A percentile compares a stretch with the other conserved stretches of the same genome.
phyloP scores from a whole-genome alignment of 2,113 vertebrate genomes.

The Platichthys flesus region DNA sequence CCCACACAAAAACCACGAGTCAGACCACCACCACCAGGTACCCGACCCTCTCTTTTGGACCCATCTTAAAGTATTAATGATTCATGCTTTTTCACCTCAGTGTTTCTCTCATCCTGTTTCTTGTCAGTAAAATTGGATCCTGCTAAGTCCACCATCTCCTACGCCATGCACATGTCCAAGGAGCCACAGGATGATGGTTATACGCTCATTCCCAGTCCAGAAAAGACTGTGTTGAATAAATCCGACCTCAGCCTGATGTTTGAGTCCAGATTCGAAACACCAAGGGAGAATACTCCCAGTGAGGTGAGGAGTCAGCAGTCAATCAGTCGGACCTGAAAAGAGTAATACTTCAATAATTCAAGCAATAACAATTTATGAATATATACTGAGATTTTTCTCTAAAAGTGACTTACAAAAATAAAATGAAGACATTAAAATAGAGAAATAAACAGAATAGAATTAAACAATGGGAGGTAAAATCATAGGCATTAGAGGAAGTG shows the following conservation, averaged over 20 bases:
- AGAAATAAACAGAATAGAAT: neutral
- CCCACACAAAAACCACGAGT: slow-evolving; percentile 39
- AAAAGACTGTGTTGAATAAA: slow-evolving; percentile 8
- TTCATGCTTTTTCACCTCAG: neutral
- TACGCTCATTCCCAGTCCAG: slow-evolving; percentile 17
- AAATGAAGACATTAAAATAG: too few species aligned
- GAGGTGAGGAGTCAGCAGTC: slow-evolving; percentile 62
- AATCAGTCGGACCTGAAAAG: neutral
- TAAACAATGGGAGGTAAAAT: neutral
- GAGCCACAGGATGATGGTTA: slow-evolving; percentile 51
- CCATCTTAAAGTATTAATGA: neutral
- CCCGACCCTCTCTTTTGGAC: neutral
- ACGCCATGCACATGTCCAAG: slow-evolving; percentile 57
- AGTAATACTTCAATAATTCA: neutral
- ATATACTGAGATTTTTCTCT: neutral
- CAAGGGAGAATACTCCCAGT: slow-evolving; percentile 16
- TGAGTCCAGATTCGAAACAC: slow-evolving; percentile 29
- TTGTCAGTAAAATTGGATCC: slow-evolving; percentile 73
- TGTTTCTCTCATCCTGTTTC: neutral
- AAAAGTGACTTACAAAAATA: too few species aligned
- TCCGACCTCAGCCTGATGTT: slow-evolving; percentile 68
- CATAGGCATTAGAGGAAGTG: neutral
- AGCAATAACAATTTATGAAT: neutral
- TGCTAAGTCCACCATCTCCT: slow-evolving; percentile 74
- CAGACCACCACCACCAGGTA: slow-evolving; percentile 84